Conservation (phyloP, 2,113 vertebrate genomes). For the Hippolais icterina region DNA sequence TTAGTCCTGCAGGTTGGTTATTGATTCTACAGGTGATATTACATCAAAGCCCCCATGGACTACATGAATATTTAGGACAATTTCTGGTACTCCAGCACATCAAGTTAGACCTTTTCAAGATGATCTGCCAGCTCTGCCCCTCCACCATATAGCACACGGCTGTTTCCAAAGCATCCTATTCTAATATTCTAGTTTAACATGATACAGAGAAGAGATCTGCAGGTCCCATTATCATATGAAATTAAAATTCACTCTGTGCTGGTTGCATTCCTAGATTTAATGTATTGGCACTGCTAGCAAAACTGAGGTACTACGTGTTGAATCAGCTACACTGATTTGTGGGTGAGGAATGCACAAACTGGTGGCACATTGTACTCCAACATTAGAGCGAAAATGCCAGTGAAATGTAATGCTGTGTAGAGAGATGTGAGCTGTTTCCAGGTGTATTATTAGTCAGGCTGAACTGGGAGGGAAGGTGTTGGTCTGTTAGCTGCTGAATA, state of each 20-base stretch:
- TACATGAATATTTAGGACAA: neutral
- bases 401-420: neutral
- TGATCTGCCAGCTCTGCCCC: neutral
- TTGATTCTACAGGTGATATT: neutral
- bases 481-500: neutral
- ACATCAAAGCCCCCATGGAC: neutral
- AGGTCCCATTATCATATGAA: neutral
- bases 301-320: neutral
- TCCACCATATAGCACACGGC: neutral
- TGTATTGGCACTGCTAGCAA: neutral
- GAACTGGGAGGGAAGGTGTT: neutral
- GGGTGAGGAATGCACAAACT: neutral
- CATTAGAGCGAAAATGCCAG: neutral
- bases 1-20: neutral
- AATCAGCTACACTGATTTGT: neutral
- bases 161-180: neutral
- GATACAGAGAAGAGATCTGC: neutral
- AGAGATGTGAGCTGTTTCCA: neutral
- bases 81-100: slow-evolving; percentile 2
- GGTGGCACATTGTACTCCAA: neutral
- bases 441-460: neutral
- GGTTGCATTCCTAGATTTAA: neutral
- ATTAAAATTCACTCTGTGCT: neutral
- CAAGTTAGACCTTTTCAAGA: slow-evolving; percentile 4
- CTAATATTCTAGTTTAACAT: neutral